These are phyloP conservation scores for Platypus cylindrus DNA, from an alignment of 2,888 invertebrate species.

Conservation along the genomic window DNA sequence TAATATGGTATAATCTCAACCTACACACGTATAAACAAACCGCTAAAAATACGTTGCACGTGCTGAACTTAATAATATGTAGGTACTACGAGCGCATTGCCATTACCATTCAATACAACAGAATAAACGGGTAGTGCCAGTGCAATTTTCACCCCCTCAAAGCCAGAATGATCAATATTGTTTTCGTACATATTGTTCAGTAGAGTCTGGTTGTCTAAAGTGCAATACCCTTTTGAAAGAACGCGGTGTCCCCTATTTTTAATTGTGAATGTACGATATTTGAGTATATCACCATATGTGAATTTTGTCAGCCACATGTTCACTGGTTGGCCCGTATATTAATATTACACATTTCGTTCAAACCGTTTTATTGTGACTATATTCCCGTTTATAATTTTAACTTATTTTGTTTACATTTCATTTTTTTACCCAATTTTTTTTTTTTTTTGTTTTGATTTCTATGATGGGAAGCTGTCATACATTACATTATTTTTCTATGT, in stretches of 20 bases:
- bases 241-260: slow-evolving; percentile 12
- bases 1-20: slow-evolving; percentile 9
- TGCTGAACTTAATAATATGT: slow-evolving; percentile 11
- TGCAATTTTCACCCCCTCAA: slow-evolving; percentile 16
- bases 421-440: too few species aligned
- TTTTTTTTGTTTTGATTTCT: too few species aligned
- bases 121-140: slow-evolving; percentile 13
- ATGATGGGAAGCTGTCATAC: too few species aligned
- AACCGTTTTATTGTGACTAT: too few species aligned
- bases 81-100: slow-evolving; percentile 9
- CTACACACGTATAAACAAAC: slow-evolving; percentile 7
- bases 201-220: slow-evolving; percentile 13
- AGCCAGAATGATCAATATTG: slow-evolving; percentile 10
- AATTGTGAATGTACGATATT: slow-evolving; percentile 9
- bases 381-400: too few species aligned
- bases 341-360: not conserved
- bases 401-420: too few species aligned
- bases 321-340: slow-evolving; percentile 3
- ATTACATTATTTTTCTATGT: too few species aligned
- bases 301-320: slow-evolving; percentile 10
- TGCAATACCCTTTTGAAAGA: slow-evolving; percentile 11
- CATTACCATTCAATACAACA: too few species aligned
- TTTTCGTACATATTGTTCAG: too few species aligned
- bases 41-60: slow-evolving; percentile 12
- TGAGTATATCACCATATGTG: slow-evolving; percentile 12